Evolutionary conservation across 2,797 vertebrate species (phyloP).

Genomic region (Bradypodion pumilum): DNA sequence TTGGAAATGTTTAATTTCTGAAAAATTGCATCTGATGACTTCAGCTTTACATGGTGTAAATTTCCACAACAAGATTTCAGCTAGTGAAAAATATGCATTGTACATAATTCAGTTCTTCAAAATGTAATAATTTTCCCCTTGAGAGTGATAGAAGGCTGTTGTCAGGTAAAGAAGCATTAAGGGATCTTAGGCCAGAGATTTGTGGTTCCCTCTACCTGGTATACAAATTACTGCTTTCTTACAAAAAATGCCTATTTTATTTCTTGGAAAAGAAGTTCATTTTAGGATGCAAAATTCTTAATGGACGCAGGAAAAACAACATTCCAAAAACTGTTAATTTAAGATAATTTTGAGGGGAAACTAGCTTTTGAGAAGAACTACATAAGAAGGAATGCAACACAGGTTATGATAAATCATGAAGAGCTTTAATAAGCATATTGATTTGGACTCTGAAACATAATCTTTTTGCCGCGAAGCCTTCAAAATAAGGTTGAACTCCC

Average conservation of each 20-base stretch:
- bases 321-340: conserved; percentile 14
- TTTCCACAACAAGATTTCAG: too few relatives aligned
- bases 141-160: too few relatives aligned
- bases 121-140: neutral
- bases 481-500: conserved; percentile 33
- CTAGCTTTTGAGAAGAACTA: neutral
- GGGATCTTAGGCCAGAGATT: neutral
- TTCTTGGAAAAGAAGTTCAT: neutral
- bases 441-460: conserved; percentile 23
- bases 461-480: neutral
- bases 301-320: neutral
- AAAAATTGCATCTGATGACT: too few relatives aligned
- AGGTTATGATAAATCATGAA: conserved; percentile 24
- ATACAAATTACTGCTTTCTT: conserved; percentile 4
- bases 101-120: neutral
- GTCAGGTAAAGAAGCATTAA: neutral
- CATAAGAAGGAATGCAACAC: neutral
- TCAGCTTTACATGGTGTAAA: too few relatives aligned
- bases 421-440: conserved; percentile 52
- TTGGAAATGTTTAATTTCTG: too few relatives aligned
- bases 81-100: too few relatives aligned
- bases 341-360: neutral
- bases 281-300: neutral
- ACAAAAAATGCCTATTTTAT: neutral
- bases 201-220: neutral